phyloP scores from a whole-genome alignment of 2,113 vertebrate species.

The Urocynchramus pylzowi region DNA sequence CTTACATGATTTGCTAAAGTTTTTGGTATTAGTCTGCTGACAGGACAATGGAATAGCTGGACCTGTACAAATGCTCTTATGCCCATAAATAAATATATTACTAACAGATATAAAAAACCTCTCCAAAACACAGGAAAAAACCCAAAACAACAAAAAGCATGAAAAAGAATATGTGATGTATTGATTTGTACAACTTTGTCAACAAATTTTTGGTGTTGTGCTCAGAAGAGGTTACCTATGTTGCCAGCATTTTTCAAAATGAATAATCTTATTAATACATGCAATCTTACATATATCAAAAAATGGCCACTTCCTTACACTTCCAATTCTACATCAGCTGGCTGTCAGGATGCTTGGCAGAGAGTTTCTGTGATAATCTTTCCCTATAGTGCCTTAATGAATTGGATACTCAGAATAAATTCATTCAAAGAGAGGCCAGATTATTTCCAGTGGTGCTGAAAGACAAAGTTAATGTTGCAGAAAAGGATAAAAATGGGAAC shows the following conservation, averaged over 20 bases:
- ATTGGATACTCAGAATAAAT: background rate
- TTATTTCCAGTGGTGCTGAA: background rate
- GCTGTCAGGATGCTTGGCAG: background rate
- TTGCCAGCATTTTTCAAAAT: background rate
- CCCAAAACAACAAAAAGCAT: background rate
- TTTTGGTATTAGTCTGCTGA: background rate
- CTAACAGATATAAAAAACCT: background rate
- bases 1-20: background rate
- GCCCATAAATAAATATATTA: background rate
- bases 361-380: background rate
- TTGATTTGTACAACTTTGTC: background rate
- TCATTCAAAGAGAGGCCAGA: background rate
- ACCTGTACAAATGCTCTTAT: background rate
- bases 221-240: background rate
- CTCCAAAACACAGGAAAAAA: background rate
- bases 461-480: background rate
- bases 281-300: background rate
- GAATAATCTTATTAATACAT: background rate
- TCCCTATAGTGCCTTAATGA: background rate
- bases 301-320: background rate
- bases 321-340: background rate
- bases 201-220: background rate
- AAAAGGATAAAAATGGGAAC: constrained; percentile 10
- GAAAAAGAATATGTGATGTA: background rate
- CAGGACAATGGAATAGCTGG: background rate